Evolutionary conservation across 2,797 vertebrate genomes (phyloP).

Genomic region (Leucoraja ocellata): DNA sequence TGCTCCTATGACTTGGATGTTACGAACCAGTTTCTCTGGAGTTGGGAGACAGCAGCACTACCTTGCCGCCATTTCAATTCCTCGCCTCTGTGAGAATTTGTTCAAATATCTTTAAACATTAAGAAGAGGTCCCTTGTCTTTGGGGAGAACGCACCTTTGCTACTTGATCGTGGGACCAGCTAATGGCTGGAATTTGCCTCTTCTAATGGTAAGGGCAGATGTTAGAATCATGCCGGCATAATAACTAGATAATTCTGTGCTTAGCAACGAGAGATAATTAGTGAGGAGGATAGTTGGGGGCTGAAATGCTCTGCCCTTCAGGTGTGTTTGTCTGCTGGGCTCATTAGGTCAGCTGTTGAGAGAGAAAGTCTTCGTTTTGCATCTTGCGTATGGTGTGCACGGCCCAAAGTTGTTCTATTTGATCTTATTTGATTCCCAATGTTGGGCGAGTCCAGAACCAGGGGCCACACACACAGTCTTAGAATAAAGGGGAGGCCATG

Average conservation of each 20-base stretch:
- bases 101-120: too few species aligned
- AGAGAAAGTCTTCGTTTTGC: background rate
- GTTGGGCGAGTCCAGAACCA: too few species aligned
- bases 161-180: background rate
- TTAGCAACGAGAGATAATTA: conserved; percentile 28
- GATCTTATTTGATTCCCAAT: too few species aligned
- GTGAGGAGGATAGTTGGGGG: conserved; percentile 24
- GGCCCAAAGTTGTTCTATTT: too few species aligned
- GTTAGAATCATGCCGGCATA: background rate
- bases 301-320: conserved; percentile 17
- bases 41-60: too few species aligned
- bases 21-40: too few species aligned
- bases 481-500: too few species aligned
- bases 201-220: background rate
- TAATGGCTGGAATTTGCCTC: background rate
- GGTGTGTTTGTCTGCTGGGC: conserved; percentile 24
- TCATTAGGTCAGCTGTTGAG: conserved; percentile 29
- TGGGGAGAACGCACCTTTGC: background rate
- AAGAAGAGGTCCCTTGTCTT: background rate
- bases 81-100: too few species aligned
- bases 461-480: too few species aligned
- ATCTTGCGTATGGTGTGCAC: too few species aligned
- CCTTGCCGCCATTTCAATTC: too few species aligned
- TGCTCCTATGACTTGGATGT: too few species aligned
- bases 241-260: conserved; percentile 23